Percentiles rank a stretch among this genome's conserved stretches.
These are phyloP conservation scores for Nixonia krombeini DNA, from an alignment of 1,140 invertebrate genomes.

Conservation along the genomic window DNA sequence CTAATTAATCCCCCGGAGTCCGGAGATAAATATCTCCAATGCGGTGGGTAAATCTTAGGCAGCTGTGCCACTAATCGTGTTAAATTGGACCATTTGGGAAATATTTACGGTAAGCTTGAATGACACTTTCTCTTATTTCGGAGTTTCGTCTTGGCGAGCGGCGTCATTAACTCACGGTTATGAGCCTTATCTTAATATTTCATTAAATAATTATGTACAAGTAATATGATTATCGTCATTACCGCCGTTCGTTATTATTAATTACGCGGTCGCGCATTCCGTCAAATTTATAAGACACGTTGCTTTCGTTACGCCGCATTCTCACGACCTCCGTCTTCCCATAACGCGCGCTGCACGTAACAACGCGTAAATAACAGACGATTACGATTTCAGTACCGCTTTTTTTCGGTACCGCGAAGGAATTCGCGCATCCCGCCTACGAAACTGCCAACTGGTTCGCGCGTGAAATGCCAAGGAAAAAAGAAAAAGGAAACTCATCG, in stretches of 20 bases:
- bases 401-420: too few relatives aligned
- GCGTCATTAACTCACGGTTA: neutral
- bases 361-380: too few relatives aligned
- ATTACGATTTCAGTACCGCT: too few relatives aligned
- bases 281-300: too few relatives aligned
- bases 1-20: slow-evolving; percentile 59
- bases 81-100: neutral
- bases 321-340: too few relatives aligned
- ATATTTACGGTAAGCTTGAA: too few relatives aligned
- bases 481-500: slow-evolving; percentile 10
- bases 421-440: neutral
- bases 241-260: too few relatives aligned
- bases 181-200: slow-evolving; percentile 1
- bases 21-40: slow-evolving; percentile 36
- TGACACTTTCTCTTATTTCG: neutral
- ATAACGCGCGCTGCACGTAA: too few relatives aligned
- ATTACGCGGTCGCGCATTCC: too few relatives aligned
- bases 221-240: too few relatives aligned
- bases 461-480: neutral
- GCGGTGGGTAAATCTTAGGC: slow-evolving; percentile 28
- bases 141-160: slow-evolving; percentile 1
- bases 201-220: neutral
- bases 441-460: slow-evolving; percentile 5
- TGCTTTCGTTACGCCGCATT: too few relatives aligned
- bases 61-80: slow-evolving; percentile 3